Percentiles rank a stretch among this genome's conserved stretches.
Conservation (phyloP, 2,113 vertebrate species). For the Nothoprocta pentlandii region DNA sequence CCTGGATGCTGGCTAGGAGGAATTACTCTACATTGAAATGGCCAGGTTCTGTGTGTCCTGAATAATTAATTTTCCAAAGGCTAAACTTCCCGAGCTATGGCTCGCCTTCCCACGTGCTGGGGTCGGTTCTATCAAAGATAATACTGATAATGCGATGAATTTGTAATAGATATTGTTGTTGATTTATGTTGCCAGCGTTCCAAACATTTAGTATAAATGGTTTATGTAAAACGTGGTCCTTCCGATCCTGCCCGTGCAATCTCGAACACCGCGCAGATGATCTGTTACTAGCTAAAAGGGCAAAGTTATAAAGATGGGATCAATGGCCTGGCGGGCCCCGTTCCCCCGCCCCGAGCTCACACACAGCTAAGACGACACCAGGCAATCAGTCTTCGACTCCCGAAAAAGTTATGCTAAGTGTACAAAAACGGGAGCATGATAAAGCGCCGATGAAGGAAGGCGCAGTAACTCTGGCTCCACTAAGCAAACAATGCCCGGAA, state of each 20-base stretch:
- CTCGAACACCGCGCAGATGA: conserved; percentile 66
- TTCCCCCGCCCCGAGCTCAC: conserved; percentile 52
- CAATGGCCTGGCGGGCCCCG: conserved; percentile 73
- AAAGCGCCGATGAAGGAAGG: conserved; percentile 59
- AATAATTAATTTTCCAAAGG: conserved; percentile 87
- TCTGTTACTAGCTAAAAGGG: conserved; percentile 83
- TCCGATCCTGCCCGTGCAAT: conserved; percentile 77
- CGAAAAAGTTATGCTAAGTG: not conserved
- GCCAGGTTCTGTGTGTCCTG: conserved; percentile 89
- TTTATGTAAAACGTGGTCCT: conserved; percentile 86
- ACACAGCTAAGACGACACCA: not conserved
- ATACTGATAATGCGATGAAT: conserved; percentile 78
- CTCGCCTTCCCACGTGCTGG: conserved; percentile 84
- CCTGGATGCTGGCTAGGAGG: conserved; percentile 85
- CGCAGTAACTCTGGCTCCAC: conserved; percentile 26
- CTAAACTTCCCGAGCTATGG: conserved; percentile 84
- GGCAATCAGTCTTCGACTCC: conserved; percentile 39
- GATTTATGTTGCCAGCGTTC: conserved; percentile 83
- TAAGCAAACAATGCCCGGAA: conserved; percentile 36
- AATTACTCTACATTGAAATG: conserved; percentile 90
- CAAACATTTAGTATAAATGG: conserved; percentile 82
- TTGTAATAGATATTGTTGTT: conserved; percentile 82
- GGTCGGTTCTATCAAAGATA: conserved; percentile 81
- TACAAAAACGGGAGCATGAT: conserved; percentile 16
- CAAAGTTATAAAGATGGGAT: conserved; percentile 82